Base-by-base conservation (phyloP, 2,888 invertebrate genomes). In the Platycnemis pennipes region DNA sequence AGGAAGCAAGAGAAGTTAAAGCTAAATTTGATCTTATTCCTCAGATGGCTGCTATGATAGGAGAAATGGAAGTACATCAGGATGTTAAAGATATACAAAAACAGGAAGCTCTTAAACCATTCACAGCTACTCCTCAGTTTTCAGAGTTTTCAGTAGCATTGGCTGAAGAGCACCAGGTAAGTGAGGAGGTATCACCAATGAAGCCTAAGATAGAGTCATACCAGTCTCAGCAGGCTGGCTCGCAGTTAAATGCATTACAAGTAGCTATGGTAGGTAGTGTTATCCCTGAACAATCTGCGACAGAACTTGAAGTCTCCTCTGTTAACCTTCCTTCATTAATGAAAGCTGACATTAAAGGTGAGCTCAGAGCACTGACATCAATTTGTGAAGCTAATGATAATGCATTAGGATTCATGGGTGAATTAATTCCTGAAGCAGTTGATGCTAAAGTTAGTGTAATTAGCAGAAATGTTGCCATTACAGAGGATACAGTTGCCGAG, bases 221-320 rank as follows among this genome's bases (percentile, higher is more conserved):
- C 22, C 91, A 91, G 42, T 22, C 63, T 88, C 94, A 44, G 88
- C 88, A 94, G 87, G 95, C 94, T 46, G 86, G n/a, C 37, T 37
- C 94, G 13, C 88, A 95, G 53, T 22, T 95, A 11, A 89, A 87
- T 45, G 88, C 94, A 44, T 94, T 87, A 37, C 88, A 95, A 88
- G 95, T 94, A 19, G 94, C 95, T 42, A 37, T 95, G 49, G 95
- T 94, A n/a, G 94, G 94, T 31, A 69, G 94, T 69, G 46, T 94
- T 69, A 31, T 94, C 85, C 94, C 53, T 94, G 94, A 94, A 19
- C 77, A 94, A 77, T 87, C 86, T 45, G 56, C 94, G 4, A 22
- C 49, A 49, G 94, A 94, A 31, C 42, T 94, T 4, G 13, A 53
- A 46, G 77, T 53, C n/a, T 5, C 63, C n/a, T 26, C 44, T 16